Evolutionary conservation across 2,888 invertebrate species (phyloP).

Genomic region (Mythimna pallens): DNA sequence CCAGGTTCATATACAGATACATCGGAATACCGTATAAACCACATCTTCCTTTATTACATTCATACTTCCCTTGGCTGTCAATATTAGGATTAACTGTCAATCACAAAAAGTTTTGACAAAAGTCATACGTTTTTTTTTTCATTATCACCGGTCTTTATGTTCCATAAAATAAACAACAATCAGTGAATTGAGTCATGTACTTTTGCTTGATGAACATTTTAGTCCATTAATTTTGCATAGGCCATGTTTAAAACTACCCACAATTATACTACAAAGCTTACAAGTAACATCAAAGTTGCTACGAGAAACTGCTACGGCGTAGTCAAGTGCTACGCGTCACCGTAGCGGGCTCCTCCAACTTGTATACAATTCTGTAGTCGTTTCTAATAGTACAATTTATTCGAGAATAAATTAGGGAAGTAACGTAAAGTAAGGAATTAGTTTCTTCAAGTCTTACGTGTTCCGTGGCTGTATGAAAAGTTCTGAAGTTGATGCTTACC

Average conservation of each 20-base stretch:
- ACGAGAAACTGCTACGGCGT: slow-evolving; percentile 60
- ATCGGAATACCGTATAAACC: no score
- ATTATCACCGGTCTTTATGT: not conserved
- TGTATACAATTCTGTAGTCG: slow-evolving; percentile 31
- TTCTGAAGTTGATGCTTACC: slow-evolving; percentile 46
- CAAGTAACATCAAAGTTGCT: slow-evolving; percentile 37
- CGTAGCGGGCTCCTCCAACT: slow-evolving; percentile 65
- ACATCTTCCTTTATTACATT: no score
- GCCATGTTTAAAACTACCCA: slow-evolving; percentile 1
- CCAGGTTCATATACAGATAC: no score
- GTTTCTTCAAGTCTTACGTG: slow-evolving; percentile 44
- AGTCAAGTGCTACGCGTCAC: slow-evolving; percentile 67
- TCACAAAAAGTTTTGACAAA: no score
- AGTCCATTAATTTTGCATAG: not conserved
- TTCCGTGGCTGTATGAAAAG: not conserved
- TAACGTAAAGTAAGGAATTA: slow-evolving; percentile 14
- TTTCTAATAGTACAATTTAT: slow-evolving; percentile 23
- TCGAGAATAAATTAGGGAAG: slow-evolving; percentile 25
- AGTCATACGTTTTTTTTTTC: no score
- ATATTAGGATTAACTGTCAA: no score
- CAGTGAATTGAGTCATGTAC: not conserved
- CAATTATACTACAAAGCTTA: not conserved
- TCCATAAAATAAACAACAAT: not conserved
- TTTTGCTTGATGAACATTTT: not conserved
- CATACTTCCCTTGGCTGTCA: no score